Percentiles rank a stretch among this genome's conserved stretches.
phyloP scores from a whole-genome alignment of 2,113 vertebrate species.

The Lamprotornis superbus region DNA sequence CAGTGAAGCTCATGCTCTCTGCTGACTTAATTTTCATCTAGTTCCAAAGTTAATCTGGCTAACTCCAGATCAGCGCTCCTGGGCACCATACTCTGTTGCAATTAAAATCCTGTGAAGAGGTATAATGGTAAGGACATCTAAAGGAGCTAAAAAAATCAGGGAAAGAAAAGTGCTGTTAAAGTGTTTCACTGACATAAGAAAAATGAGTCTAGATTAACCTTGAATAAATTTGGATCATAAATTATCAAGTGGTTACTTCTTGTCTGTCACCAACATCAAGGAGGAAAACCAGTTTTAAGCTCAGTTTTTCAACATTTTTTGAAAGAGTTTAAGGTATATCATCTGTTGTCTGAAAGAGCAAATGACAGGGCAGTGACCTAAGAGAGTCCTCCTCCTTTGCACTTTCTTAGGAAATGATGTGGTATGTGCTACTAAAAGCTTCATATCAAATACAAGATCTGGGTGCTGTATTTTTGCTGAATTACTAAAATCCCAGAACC shows the following conservation, averaged over 20 bases:
- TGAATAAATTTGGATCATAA: constrained; percentile 16
- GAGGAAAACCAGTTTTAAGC: not conserved
- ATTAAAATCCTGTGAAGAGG: not conserved
- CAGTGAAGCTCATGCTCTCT: not conserved
- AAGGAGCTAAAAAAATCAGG: not conserved
- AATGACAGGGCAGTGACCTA: not conserved
- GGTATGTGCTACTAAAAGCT: not conserved
- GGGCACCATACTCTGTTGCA: not conserved
- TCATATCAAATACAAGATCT: not conserved
- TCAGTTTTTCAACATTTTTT: not conserved
- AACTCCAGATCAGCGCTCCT: not conserved
- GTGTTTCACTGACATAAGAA: not conserved
- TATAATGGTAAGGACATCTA: not conserved
- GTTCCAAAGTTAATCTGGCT: not conserved
- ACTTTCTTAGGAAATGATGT: not conserved
- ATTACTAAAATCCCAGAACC: not conserved
- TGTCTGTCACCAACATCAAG: not conserved
- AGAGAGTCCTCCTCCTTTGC: not conserved
- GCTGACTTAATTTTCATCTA: not conserved
- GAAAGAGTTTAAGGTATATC: not conserved
- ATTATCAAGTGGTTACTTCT: not conserved
- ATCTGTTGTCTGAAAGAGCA: not conserved
- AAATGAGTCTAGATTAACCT: not conserved
- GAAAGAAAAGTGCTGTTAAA: not conserved
- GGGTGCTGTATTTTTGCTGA: not conserved